Evolutionary conservation across 1,140 invertebrate species (phyloP), one percentile per base, ranked within the genome.

Genomic region (Bombus confusus): DNA sequence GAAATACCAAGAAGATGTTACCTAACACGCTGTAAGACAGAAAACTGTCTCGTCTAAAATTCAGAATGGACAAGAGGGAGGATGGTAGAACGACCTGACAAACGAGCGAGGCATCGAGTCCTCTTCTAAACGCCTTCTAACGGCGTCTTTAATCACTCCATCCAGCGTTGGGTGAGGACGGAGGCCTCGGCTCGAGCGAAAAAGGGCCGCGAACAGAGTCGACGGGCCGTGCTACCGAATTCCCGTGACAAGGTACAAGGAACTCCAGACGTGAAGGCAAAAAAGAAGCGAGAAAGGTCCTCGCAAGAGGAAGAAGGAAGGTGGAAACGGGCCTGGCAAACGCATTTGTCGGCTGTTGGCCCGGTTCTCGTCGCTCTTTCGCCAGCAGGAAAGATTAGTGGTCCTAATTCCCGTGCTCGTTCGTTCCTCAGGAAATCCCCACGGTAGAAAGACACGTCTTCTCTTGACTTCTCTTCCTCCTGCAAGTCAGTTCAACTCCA

Each of bases 281-380:
- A 47, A 57, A 85, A 85, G 80, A 84, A 80, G 64, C n/a, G 64
- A 57, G 52, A 66, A 68, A 59, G n/a, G 39, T 34, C 10, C 28
- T 52, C 13, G 18, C 8, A 37, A 22, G 79, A 82, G 57, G 81
- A 76, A 76, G 84, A 74, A 74, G 81, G 87, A 89, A 92, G 89
- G 88, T 78, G 91, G 78, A 77, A 89, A 92, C 52, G 37, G 68
- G 31, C 31, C 76, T 93, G 91, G 91, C 91, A 91, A 93, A 94
- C 93, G 89, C 92, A 95, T 95, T 95, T 94, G 94, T 94, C 93
- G 94, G 91, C 87, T 94, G 92, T 93, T 94, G 93, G 91, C 92
- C 93, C 86, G 91, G 83, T 83, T 83, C 84, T 86, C 88, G 87
- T 86, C 76, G 88, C 83, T 86, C 88, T 89, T 86, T 86, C 87